A percentile compares a stretch with the other conserved stretches of the same genome.
Conservation (phyloP, 1,140 invertebrate genomes). For the Caenorhabditis briggsae region DNA sequence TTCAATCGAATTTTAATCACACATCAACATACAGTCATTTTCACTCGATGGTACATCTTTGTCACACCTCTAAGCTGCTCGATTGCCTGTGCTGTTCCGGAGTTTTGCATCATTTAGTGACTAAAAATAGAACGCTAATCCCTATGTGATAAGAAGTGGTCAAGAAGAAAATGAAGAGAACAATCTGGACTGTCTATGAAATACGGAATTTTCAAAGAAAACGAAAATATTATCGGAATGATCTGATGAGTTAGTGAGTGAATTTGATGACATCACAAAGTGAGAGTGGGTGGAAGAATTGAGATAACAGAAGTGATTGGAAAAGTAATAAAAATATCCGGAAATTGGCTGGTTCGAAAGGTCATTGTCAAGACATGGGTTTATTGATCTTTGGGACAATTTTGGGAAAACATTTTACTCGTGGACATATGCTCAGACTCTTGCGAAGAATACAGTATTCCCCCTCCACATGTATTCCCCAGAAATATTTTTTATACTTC, state of each 20-base stretch:
- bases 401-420: too few relatives aligned
- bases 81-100: constrained; percentile 30
- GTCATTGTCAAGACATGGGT: not conserved
- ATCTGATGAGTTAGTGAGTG: too few relatives aligned
- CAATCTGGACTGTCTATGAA: not conserved
- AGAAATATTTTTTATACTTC: too few relatives aligned
- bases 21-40: not conserved
- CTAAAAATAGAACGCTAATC: constrained; percentile 36
- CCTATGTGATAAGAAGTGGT: not conserved
- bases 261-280: constrained; percentile 9
- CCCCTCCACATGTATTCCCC: too few relatives aligned
- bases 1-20: not conserved
- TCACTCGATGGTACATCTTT: not conserved
- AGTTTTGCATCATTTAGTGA: not conserved
- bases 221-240: not conserved
- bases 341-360: not conserved
- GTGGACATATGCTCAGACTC: too few relatives aligned
- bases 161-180: not conserved
- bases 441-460: too few relatives aligned
- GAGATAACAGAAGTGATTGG: not conserved
- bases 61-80: constrained; percentile 5
- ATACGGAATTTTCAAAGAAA: not conserved
- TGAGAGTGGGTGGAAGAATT: not conserved
- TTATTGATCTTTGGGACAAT: too few relatives aligned
- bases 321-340: constrained; percentile 12